Evolutionary conservation across 2,797 vertebrate genomes (phyloP).

Genomic region (Pangasius djambal): DNA sequence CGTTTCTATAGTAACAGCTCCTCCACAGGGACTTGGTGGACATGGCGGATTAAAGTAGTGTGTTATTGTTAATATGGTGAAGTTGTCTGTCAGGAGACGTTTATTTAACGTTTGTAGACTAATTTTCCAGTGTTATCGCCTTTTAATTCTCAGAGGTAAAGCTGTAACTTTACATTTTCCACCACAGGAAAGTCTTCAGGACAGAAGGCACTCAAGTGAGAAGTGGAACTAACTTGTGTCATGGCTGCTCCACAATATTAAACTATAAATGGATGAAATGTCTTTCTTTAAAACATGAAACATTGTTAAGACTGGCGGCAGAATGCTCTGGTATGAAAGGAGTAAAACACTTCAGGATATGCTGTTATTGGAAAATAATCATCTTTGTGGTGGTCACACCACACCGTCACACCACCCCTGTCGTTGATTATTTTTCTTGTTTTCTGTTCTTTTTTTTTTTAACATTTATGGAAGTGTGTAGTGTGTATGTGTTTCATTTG

Average conservation of each 20-base stretch:
- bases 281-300: neutral
- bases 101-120: neutral
- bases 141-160: neutral
- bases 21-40: too few relatives aligned
- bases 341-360: too few relatives aligned
- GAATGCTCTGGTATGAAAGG: neutral
- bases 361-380: neutral
- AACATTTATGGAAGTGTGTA: neutral
- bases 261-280: neutral
- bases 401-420: neutral
- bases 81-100: neutral
- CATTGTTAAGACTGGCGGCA: neutral
- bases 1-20: neutral
- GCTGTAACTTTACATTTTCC: neutral
- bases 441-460: neutral
- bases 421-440: neutral
- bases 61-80: neutral
- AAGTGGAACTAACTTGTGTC: neutral
- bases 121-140: neutral
- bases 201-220: neutral
- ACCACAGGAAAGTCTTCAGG: neutral
- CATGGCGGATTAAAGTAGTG: neutral
- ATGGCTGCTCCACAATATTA: neutral
- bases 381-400: neutral
- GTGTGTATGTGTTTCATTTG: neutral